Evolutionary conservation across 2,888 invertebrate species (phyloP), one percentile per base, ranked within the genome.

Genomic region (Belgica antarctica): DNA sequence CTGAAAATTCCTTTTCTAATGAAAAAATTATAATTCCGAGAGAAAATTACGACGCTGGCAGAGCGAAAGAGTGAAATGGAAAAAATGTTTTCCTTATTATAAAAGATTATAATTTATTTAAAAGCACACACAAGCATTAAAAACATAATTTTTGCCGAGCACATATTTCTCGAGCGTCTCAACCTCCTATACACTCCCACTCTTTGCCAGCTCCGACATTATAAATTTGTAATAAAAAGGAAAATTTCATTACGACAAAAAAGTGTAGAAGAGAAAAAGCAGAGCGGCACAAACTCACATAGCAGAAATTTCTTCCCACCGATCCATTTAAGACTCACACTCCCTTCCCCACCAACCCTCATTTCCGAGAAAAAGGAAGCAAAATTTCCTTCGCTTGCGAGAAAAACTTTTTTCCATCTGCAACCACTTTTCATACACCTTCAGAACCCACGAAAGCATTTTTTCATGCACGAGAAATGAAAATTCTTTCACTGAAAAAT

Each of bases 11-110:
- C 10, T 31, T 31, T 31, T 31, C 31, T 31, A n/a, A n/a, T 10
- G 31, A 41, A 41, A 41, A n/a, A n/a, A 31, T 10, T 31, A 41
- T 12, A 12, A 52, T 8, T 31, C 34, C 52, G 52, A 52, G 52
- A 19, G 22, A 52, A 52, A 52, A 52, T 52, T 52, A 19, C 52
- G 52, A 19, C 22, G 17, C 22, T 22, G 22, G 17, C 52, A 12
- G 22, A 22, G 52, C 52, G 7, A 17, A 31, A 52, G 12, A 52
- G 22, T n/a, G 52, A 5, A 52, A n/a, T n/a, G n/a, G 52, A 52
- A 52, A 52, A 52, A 52, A 52, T 52, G 22, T 52, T 52, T 52
- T 52, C 52, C 52, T 52, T 52, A 52, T 52, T 52, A 52, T 52
- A 52, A 52, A 52, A 52, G 52, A 52, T 52, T 52, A 52, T 52